A percentile compares a stretch with the other conserved stretches of the same genome.
Conservation (phyloP, 1,140 invertebrate genomes). For the Pteromalus puparum region DNA sequence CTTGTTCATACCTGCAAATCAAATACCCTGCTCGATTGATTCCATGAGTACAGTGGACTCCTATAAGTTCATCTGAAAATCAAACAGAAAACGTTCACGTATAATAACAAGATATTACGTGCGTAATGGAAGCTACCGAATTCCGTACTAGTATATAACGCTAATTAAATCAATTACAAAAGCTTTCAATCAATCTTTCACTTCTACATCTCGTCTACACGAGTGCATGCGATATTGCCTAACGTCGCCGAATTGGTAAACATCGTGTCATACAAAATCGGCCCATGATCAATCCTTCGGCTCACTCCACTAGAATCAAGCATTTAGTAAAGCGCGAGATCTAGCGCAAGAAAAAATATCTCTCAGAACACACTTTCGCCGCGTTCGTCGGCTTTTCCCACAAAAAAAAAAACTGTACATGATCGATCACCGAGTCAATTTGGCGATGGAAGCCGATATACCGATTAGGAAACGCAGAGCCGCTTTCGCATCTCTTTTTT, state of each 20-base stretch:
- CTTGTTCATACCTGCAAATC: slow-evolving; percentile 82
- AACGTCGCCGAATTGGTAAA: slow-evolving; percentile 5
- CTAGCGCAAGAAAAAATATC: neutral
- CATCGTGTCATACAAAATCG: slow-evolving; percentile 21
- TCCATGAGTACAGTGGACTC: slow-evolving; percentile 94
- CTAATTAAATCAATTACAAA: slow-evolving; percentile 14
- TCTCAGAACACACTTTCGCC: neutral
- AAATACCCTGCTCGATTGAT: slow-evolving; percentile 93
- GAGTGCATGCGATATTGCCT: neutral
- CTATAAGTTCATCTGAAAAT: slow-evolving; percentile 86
- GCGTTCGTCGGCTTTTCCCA: neutral
- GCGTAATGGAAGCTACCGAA: neutral
- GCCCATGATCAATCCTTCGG: slow-evolving; percentile 14
- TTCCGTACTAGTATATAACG: neutral
- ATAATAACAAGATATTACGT: neutral
- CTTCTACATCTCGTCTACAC: neutral
- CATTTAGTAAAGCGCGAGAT: slow-evolving; percentile 6
- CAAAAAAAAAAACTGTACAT: neutral
- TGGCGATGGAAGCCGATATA: neutral
- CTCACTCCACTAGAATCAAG: neutral
- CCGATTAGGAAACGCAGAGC: neutral
- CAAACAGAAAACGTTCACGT: slow-evolving; percentile 45
- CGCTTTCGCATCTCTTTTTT: neutral
- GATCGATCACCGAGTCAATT: slow-evolving; percentile 20
- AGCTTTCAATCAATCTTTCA: slow-evolving; percentile 19